phyloP scores from a whole-genome alignment of 1,140 invertebrate genomes.

The Heliconius melpomene region DNA sequence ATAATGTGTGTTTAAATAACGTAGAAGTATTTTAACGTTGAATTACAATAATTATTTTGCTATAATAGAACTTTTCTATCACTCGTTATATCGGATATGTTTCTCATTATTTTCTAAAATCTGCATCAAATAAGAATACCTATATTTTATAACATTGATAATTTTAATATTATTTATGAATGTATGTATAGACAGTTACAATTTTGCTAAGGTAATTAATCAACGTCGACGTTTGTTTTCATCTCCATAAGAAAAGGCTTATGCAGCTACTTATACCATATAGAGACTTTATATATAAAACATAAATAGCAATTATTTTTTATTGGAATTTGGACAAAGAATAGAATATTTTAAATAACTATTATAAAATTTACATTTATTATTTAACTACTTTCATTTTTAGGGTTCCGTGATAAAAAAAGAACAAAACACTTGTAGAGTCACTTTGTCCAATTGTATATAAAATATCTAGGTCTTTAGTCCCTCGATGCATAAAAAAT shows the following conservation, averaged over 20 bases:
- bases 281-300: background rate
- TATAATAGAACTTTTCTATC: background rate
- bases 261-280: background rate
- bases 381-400: background rate
- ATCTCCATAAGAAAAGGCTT: background rate
- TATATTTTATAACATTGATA: background rate
- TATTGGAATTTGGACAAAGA: background rate
- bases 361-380: background rate
- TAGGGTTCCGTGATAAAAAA: too few species aligned
- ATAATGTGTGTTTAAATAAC: background rate
- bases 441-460: too few species aligned
- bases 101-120: background rate
- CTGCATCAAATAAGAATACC: background rate
- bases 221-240: background rate
- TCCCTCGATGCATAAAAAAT: too few species aligned
- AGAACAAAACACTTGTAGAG: too few species aligned
- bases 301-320: background rate
- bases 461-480: too few species aligned
- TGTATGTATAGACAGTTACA: background rate
- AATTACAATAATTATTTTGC: background rate
- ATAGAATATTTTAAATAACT: background rate
- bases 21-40: background rate
- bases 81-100: background rate
- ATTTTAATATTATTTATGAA: background rate
- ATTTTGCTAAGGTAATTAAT: background rate